phyloP scores from a whole-genome alignment of 2,797 vertebrate species.

The Alosa sapidissima region DNA sequence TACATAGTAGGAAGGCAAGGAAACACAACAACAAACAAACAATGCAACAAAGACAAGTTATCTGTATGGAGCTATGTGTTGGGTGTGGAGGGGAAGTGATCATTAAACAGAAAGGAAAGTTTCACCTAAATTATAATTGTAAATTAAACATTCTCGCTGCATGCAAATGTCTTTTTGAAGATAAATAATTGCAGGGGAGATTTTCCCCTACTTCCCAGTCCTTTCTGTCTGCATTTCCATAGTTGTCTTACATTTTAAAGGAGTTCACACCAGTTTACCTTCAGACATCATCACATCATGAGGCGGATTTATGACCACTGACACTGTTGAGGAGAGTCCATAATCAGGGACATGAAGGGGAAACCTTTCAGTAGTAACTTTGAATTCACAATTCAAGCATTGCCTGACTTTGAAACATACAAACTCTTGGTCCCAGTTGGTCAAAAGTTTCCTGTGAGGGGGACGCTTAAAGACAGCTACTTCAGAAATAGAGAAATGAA shows the following conservation, averaged over 20 bases:
- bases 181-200: too few relatives aligned
- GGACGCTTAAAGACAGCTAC: neutral
- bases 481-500: conserved; percentile 12
- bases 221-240: neutral
- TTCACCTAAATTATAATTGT: neutral
- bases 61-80: too few relatives aligned
- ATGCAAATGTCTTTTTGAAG: too few relatives aligned
- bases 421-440: neutral
- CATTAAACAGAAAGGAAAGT: neutral
- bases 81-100: too few relatives aligned
- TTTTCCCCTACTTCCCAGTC: neutral
- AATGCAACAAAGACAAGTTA: too few relatives aligned
- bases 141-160: neutral
- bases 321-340: neutral
- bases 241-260: neutral
- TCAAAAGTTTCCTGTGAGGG: neutral
- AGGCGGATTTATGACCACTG: neutral
- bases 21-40: too few relatives aligned
- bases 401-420: neutral
- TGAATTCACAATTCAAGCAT: neutral
- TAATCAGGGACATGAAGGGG: neutral
- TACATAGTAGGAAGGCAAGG: too few relatives aligned
- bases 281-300: neutral
- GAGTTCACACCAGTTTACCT: neutral
- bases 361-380: neutral